Base-by-base conservation (phyloP, 2,888 invertebrate species). In the Drosophila setosimentum region DNA sequence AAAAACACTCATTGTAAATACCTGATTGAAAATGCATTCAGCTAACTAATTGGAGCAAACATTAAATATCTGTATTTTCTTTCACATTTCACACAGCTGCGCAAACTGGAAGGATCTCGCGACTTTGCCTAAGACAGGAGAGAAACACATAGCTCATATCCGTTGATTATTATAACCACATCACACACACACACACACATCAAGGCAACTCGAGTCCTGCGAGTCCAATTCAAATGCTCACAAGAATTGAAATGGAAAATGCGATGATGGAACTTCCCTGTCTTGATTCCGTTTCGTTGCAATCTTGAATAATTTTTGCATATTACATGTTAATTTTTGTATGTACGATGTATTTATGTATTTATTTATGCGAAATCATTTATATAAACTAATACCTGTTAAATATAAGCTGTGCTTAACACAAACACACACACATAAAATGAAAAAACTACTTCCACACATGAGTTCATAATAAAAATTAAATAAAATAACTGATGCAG, bases 31-130 rank as follows among this genome's bases (percentile, higher is more conserved):
- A 33, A 24, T 24, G 24, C 27, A 49, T 40, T 24, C 6, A n/a
- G 24, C 10, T n/a, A 18, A 40, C 30, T 13, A 48, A 27, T 16
- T 45, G 45, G 48, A 32, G 18, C 27, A n/a, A n/a, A 3, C 11
- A 45, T 13, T 66, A 58, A 53, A 72, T 32, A 1, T 24, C 55
- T 79, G 66, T 73, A 50, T 76, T 71, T 35, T 49, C 58, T 73
- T 37, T 55, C 37, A 45, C 24, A 27, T 49, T 29, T 27, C 49
- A 27, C 24, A 63, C 79, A 92, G 92, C 82, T 92, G 74, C 90
- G 91, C 83, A 92, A 92, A 68, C 73, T 92, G 86, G 92, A 92
- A 59, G 79, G 90, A 67, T 51, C 81, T 7, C 87, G 89, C 45
- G 90, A 90, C 65, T 89, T 76, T 74, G 89, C 89, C 27, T 89